Base-by-base conservation (phyloP, 2,888 invertebrate species). In the Ennomos quercinarius region DNA sequence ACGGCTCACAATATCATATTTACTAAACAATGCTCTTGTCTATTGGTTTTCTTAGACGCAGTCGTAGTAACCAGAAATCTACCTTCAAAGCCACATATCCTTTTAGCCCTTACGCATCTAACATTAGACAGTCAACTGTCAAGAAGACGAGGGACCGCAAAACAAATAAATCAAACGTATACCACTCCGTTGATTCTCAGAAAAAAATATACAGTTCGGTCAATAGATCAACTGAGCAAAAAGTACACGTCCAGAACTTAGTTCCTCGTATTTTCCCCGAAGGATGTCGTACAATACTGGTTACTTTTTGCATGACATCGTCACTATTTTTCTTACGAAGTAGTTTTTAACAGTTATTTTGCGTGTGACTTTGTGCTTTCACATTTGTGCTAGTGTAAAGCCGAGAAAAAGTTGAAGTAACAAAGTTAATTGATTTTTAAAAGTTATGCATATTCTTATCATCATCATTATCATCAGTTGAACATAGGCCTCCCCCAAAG, bases 231-330 rank as follows among this genome's bases (percentile, higher is more conserved):
- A 65, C 57, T 45, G 49, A 59, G 62, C 62, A 68, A 66, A 67
- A 66, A 67, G 64, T 60, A 57, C 54, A 61, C 51, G 50, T 57
- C 47, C 50, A 12, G 17, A 66, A 72, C 66, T 69, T 60, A 49
- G 63, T 55, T 63, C 59, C 67, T 64, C 57, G 36, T 49, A 46
- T 61, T 65, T 68, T 65, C 71, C 77, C 74, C 75, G 60, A n/a
- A 68, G 72, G 73, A 68, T 64, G 68, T 59, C 48, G 40, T 37
- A 64, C 67, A 65, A 72, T 67, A 70, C 55, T 77, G 77, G 78
- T 78, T 73, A 71, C 74, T 79, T 78, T 79, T 80, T 77, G 73
- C 76, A 74, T 74, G 76, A 73, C 73, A 74, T 73, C 71, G 64
- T 53, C 64, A 66, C 60, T 72, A 73, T 78, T 76, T 80, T 69